A percentile compares a stretch with the other conserved stretches of the same genome.
These are phyloP conservation scores for Horisme vitalbata DNA, from an alignment of 2,888 invertebrate genomes.

Conservation along the genomic window DNA sequence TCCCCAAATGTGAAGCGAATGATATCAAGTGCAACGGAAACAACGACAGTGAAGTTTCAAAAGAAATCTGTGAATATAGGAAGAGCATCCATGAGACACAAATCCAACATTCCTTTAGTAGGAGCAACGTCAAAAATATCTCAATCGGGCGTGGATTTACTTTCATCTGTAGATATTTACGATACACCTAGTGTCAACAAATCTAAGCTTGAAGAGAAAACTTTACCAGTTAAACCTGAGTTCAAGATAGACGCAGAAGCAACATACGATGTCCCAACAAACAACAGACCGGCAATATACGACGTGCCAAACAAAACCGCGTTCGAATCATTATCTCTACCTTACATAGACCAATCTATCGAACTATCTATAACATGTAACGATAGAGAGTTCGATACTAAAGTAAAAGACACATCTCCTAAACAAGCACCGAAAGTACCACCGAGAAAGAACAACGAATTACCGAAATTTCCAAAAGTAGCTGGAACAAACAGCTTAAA, in stretches of 20 bases:
- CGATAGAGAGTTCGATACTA: constrained; percentile 78
- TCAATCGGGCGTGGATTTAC: constrained; percentile 73
- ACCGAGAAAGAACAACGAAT: constrained; percentile 43
- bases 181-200: constrained; percentile 62
- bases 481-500: constrained; percentile 68
- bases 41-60: constrained; percentile 68
- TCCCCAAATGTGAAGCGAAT: constrained; percentile 85
- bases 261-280: constrained; percentile 75
- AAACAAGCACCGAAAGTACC: constrained; percentile 54
- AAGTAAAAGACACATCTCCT: constrained; percentile 67
- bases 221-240: constrained; percentile 54
- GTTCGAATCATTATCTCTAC: constrained; percentile 71
- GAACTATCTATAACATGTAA: constrained; percentile 75
- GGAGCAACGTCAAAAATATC: constrained; percentile 79
- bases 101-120: constrained; percentile 74
- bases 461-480: constrained; percentile 58
- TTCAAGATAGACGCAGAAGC: constrained; percentile 61
- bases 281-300: constrained; percentile 72
- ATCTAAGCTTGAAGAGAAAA: constrained; percentile 51
- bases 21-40: constrained; percentile 80
- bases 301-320: constrained; percentile 75
- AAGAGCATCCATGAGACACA: constrained; percentile 64
- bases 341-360: constrained; percentile 76
- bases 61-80: constrained; percentile 61
- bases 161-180: constrained; percentile 74